Evolutionary conservation across 2,888 invertebrate genomes (phyloP), one percentile per base, ranked within the genome.

Genomic region (Aquatica leii): DNA sequence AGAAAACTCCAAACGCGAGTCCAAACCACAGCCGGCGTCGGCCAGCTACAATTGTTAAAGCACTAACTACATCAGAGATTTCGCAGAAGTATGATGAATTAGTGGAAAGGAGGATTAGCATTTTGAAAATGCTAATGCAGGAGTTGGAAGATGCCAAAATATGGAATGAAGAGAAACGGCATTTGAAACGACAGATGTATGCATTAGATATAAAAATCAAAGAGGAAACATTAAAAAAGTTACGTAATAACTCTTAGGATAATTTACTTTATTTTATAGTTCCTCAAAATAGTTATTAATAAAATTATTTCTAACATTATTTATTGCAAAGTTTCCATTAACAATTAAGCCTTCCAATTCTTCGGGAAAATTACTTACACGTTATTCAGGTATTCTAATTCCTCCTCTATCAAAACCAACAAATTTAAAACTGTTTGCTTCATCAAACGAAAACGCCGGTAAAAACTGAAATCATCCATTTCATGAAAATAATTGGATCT

Each of bases 401-500:
- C 24, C 12, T 51, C 51, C 12, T 51, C 51, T 31, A 51, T 51
- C n/a, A 34, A 51, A 24, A 31, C 11, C 12, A 51, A 51, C 34
- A 51, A 8, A 8, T 34, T 51, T 34, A 51, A 51, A 31, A 4
- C 5, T 15, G 24, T 34, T 51, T 51, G 51, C 12, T 51, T 31
- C 9, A 9, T 48, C 9, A 48, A 21, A 48, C 6, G 48, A 51
- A 51, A 51, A n/a, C 51, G 31, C 12, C 4, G 5, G 17, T 15
- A 51, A 34, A 51, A 51, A 34, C 12, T 51, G 17, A 12, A 51
- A 14, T 51, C 51, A 17, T 51, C 51, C 34, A 51, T 31, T n/a
- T 24, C 14, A 21, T 51, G 31, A 51, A 51, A 51, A 51, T 51
- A 51, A 51, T 51, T 34, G 1, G 51, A 31, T 14, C 51, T 51